Percentiles rank a stretch among this genome's conserved stretches.
Evolutionary conservation across 2,888 invertebrate genomes (phyloP).

Genomic region (Pseudanteris insignis): DNA sequence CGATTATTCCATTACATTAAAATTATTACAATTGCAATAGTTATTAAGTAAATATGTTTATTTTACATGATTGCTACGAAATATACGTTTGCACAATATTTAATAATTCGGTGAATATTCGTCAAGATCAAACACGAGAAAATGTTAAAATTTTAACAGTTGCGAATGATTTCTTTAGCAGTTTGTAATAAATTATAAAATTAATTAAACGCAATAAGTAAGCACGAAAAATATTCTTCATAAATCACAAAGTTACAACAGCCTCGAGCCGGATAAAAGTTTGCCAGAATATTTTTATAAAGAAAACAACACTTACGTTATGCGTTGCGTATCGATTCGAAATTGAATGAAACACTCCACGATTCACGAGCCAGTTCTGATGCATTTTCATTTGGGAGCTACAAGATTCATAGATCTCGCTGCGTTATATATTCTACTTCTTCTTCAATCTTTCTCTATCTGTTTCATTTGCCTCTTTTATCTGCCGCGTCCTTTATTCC

Average conservation of each 20-base stretch:
- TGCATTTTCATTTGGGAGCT: conserved; percentile 51
- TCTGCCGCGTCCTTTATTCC: conserved; percentile 18
- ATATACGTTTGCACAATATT: too few species aligned
- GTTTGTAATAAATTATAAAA: conserved; percentile 12
- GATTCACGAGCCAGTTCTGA: conserved; percentile 49
- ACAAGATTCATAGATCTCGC: conserved; percentile 45
- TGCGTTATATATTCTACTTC: conserved; percentile 41
- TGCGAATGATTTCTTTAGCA: conserved; percentile 4
- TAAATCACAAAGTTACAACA: conserved; percentile 34
- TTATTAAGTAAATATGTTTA: too few species aligned
- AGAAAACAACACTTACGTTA: conserved; percentile 19
- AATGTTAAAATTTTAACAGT: too few species aligned
- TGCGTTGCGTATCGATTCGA: conserved; percentile 42
- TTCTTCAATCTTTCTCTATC: conserved; percentile 45
- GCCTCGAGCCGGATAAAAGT: conserved; percentile 26
- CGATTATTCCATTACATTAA: too few species aligned
- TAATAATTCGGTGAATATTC: too few species aligned
- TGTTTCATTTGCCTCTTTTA: conserved; percentile 42
- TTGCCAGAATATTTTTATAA: conserved; percentile 41
- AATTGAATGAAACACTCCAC: conserved; percentile 52
- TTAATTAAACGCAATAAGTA: conserved; percentile 21
- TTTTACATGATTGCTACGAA: too few species aligned
- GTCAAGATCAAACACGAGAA: too few species aligned
- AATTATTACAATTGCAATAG: too few species aligned
- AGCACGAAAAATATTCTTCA: conserved; percentile 23